A percentile compares a stretch with the other conserved stretches of the same genome.
Evolutionary conservation across 1,140 invertebrate species (phyloP).

Genomic region (Penaeus vannamei): DNA sequence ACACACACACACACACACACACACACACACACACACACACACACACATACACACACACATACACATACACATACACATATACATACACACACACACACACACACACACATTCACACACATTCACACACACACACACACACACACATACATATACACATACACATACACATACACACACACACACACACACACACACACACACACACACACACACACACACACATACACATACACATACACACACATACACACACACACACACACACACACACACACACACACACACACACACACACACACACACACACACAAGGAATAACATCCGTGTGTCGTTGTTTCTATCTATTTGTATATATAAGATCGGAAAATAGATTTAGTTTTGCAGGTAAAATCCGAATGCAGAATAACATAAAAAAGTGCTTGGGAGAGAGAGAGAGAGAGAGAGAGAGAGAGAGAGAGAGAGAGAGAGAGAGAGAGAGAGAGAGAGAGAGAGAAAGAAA

Average conservation of each 20-base stretch:
- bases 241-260: not conserved
- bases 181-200: not conserved
- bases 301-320: not conserved
- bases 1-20: not conserved
- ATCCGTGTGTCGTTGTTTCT: not conserved
- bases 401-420: too few relatives aligned
- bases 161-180: not conserved
- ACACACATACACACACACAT: not conserved
- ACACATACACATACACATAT: not conserved
- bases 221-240: not conserved
- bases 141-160: constrained; percentile 12
- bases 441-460: too few relatives aligned
- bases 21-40: constrained; percentile 5
- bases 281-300: not conserved
- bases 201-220: not conserved
- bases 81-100: not conserved
- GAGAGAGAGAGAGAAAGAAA: too few relatives aligned
- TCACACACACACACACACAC: not conserved
- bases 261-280: not conserved
- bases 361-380: not conserved
- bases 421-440: too few relatives aligned
- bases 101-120: not conserved
- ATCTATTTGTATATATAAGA: not conserved
- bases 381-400: too few relatives aligned
- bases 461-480: too few relatives aligned